A percentile compares a stretch with the other conserved stretches of the same genome.
Conservation (phyloP, 2,113 vertebrate species). For the Chamaetylas fuelleborni region DNA sequence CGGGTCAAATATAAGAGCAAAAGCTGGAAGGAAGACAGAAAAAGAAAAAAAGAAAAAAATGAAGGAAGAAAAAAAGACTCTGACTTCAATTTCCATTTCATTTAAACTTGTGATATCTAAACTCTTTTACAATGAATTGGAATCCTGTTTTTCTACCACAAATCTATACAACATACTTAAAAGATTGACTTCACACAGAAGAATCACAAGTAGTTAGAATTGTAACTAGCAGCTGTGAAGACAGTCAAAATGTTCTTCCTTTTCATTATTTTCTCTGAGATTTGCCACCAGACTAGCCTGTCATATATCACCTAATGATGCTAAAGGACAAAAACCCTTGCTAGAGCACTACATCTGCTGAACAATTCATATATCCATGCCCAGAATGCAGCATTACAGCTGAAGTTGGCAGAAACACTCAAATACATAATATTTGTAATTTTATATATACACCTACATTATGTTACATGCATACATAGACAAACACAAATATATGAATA, state of each 20-base stretch:
- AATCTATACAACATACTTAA: background rate
- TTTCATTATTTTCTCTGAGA: background rate
- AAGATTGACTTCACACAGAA: background rate
- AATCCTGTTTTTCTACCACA: background rate
- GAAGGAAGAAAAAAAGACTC: background rate
- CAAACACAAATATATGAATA: background rate
- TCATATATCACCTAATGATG: background rate
- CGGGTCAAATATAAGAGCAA: background rate
- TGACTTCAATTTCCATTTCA: background rate
- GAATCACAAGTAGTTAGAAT: background rate
- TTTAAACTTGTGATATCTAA: background rate
- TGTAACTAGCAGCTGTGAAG: background rate
- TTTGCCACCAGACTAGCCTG: background rate
- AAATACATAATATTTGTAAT: background rate
- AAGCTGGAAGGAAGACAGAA: background rate
- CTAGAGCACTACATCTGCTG: background rate
- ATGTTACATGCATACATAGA: background rate
- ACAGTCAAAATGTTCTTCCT: background rate
- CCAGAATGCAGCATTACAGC: background rate
- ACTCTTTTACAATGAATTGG: background rate
- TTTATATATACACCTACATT: background rate
- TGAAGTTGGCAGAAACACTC: background rate
- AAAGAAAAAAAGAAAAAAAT: too few relatives aligned
- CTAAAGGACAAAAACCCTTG: background rate
- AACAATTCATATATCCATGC: background rate